Base-by-base conservation (phyloP, 2,113 vertebrate genomes). In the Macrotus californicus region DNA sequence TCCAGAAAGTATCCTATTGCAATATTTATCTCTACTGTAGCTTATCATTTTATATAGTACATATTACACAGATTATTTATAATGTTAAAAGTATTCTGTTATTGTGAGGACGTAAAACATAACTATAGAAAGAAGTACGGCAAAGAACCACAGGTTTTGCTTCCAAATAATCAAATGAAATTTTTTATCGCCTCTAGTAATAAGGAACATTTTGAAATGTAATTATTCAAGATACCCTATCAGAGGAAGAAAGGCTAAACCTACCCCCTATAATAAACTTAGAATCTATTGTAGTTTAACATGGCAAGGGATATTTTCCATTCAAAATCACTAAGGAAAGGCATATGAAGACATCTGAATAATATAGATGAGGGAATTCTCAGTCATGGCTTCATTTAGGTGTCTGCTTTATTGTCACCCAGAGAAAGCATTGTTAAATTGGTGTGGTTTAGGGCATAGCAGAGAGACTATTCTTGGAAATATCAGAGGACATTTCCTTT, bases 11-110 rank as follows among this genome's bases (percentile, higher is more conserved):
- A 2, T 76, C 21, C 29, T 59, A 39, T 39, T 96, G 73, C 46
- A 89, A 6, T 67, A 56, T 82, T 92, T 89, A 87, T 67, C 52
- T 94, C 29, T 72, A 5, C 72, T 50, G 4, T 87, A 79, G 75
- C 34, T 92, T 95, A 84, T 56, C 69, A 89, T 54, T 90, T 89
- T 96, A 89, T 90, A 3, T 46, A 70, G 91, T 70, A 12, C 46
- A 6, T 56, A 69, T 72, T 93, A 5, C 34, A 54, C 0, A 21
- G 94, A 36, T 95, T 96, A 2, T 96, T 94, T 76, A 39, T 48
- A 64, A 31, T 43, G 19, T 92, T 92, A 31, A 54, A 92, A 75
- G 7, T 70, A 22, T 94, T 87, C 36, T 21, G 16, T 87, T 72
- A n/a, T 50, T 81, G 15, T 46, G 69, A 93, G 69, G 16, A 43